These are phyloP conservation scores for Gavia stellata DNA, from an alignment of 2,113 vertebrate genomes.

Conservation along the genomic window DNA sequence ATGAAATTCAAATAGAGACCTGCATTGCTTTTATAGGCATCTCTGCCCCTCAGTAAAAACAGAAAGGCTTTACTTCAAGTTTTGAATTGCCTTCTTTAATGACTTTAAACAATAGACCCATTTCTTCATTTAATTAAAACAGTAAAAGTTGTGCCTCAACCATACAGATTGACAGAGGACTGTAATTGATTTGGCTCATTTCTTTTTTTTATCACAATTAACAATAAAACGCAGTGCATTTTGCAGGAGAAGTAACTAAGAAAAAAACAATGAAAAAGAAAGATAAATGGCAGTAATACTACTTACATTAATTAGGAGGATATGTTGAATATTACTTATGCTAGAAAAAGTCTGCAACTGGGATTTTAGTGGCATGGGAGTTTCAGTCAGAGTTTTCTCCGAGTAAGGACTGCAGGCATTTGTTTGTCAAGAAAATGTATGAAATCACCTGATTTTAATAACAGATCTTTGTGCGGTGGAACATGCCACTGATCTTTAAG, in stretches of 20 bases:
- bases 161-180: constrained; percentile 43
- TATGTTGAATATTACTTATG: constrained; percentile 25
- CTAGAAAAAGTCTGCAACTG: background rate
- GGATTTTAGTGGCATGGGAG: background rate
- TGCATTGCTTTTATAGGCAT: constrained; percentile 63
- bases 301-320: constrained; percentile 35
- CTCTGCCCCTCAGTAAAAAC: constrained; percentile 60
- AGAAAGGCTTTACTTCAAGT: constrained; percentile 8
- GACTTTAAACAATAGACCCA: constrained; percentile 63
- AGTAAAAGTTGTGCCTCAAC: constrained; percentile 64
- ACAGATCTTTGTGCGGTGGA: background rate
- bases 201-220: constrained; percentile 53
- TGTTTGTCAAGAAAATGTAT: background rate
- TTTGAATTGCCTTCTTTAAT: constrained; percentile 68
- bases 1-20: constrained; percentile 73
- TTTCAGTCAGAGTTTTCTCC: background rate
- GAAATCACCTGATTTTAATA: constrained; percentile 11
- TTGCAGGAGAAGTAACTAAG: constrained; percentile 44
- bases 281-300: constrained; percentile 37
- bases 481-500: background rate
- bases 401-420: background rate
- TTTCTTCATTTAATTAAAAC: constrained; percentile 81
- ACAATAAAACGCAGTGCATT: constrained; percentile 46
- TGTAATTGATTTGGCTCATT: constrained; percentile 69
- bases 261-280: constrained; percentile 37